Evolutionary conservation across 2,113 vertebrate species (phyloP).

Genomic region (Anoura caudifer): DNA sequence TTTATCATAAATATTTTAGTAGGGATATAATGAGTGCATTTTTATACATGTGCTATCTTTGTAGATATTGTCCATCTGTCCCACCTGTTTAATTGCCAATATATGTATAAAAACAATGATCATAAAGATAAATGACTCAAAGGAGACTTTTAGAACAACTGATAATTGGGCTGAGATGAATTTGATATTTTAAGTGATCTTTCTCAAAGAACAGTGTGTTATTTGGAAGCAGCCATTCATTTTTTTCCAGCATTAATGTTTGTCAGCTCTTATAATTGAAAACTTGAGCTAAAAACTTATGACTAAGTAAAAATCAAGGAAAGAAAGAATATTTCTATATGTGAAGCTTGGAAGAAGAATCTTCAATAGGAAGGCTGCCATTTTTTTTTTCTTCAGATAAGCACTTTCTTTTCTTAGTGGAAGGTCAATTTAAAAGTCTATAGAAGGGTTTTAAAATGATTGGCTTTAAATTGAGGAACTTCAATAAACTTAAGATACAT

Average conservation of each 20-base stretch:
- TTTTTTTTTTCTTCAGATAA: conserved; percentile 26
- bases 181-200: conserved; percentile 64
- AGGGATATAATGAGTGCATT: conserved; percentile 55
- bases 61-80: conserved; percentile 47
- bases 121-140: conserved; percentile 44
- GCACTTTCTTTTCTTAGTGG: conserved; percentile 23
- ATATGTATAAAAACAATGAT: conserved; percentile 31
- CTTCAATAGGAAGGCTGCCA: not conserved
- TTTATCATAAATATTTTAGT: conserved; percentile 77
- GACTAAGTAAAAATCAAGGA: conserved; percentile 57
- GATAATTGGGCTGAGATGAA: conserved; percentile 55
- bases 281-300: conserved; percentile 60
- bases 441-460: conserved; percentile 30
- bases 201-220: conserved; percentile 45
- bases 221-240: conserved; percentile 47
- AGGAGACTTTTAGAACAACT: not conserved
- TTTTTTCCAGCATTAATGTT: conserved; percentile 52
- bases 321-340: conserved; percentile 34
- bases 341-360: conserved; percentile 48
- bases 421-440: conserved; percentile 31
- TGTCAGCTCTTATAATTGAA: conserved; percentile 55
- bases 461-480: conserved; percentile 30
- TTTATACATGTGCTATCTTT: conserved; percentile 49
- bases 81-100: conserved; percentile 39
- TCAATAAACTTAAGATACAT: not conserved